Percentiles rank a stretch among this genome's conserved stretches.
phyloP scores from a whole-genome alignment of 1,140 invertebrate genomes.

The Platyscapa corneri region DNA sequence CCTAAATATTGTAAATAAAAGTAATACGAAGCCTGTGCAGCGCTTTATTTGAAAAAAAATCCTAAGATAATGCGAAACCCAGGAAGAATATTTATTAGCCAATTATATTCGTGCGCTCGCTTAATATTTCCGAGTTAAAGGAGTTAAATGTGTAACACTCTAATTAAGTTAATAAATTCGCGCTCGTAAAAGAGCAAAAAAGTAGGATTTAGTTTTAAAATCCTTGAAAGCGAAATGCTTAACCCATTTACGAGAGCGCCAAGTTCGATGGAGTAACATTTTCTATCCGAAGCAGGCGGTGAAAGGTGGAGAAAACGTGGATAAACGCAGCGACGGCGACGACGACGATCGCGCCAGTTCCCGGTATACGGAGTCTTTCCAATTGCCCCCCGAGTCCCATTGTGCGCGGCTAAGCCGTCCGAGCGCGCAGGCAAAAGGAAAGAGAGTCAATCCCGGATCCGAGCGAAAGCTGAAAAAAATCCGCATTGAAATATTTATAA shows the following conservation, averaged over 20 bases:
- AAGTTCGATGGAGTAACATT: background rate
- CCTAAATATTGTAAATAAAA: background rate
- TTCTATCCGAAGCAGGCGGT: background rate
- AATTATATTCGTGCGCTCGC: no score
- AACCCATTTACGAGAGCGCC: background rate
- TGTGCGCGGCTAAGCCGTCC: no score
- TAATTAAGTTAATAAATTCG: background rate
- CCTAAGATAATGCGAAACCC: background rate
- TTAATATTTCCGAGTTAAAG: no score
- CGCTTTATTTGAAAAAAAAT: background rate
- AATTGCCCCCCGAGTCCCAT: no score
- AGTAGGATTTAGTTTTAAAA: background rate
- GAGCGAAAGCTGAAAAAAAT: no score
- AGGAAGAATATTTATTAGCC: no score
- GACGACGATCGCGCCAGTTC: background rate
- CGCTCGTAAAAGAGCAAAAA: background rate
- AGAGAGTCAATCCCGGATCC: background rate
- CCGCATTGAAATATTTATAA: no score
- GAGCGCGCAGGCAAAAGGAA: background rate
- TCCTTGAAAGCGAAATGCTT: conserved; percentile 4
- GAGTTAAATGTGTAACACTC: background rate
- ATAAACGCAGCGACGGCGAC: background rate
- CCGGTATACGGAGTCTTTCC: background rate
- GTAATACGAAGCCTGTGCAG: background rate
- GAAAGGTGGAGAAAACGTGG: conserved; percentile 8